Percentiles rank a stretch among this genome's conserved stretches.
Evolutionary conservation across 2,797 vertebrate species (phyloP).

Genomic region (Hephaestus fuliginosus): DNA sequence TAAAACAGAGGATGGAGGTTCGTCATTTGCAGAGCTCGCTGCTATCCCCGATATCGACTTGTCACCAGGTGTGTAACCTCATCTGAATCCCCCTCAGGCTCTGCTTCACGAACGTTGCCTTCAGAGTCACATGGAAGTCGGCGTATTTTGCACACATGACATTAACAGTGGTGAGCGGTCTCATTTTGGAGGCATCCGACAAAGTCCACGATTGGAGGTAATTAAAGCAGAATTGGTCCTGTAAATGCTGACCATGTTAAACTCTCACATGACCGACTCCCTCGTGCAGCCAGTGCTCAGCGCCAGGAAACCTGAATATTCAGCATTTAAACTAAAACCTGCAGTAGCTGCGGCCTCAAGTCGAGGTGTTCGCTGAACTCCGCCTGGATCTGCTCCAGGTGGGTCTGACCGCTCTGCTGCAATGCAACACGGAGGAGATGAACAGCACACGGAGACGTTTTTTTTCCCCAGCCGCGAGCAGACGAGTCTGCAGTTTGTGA

Average conservation of each 20-base stretch:
- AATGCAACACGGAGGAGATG: background rate
- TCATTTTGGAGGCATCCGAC: no score
- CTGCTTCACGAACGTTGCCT: background rate
- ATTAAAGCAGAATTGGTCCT: background rate
- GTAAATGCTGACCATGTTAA: background rate
- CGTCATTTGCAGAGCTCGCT: background rate
- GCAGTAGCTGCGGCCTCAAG: background rate
- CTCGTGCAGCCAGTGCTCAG: background rate
- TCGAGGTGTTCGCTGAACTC: background rate
- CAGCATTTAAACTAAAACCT: no score
- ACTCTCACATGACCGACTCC: background rate
- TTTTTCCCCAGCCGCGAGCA: constrained; percentile 14
- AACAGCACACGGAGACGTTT: background rate
- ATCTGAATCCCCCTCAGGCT: background rate
- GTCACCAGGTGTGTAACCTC: constrained; percentile 5
- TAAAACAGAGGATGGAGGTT: background rate
- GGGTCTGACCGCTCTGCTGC: background rate
- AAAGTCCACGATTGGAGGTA: background rate
- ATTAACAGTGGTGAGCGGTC: background rate
- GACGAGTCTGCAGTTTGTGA: background rate
- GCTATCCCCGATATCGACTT: background rate
- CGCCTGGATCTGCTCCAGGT: background rate
- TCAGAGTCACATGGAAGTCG: background rate
- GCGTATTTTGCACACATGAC: background rate
- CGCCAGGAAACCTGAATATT: background rate